A percentile compares a stretch with the other conserved stretches of the same genome.
Conservation (phyloP, 2,888 invertebrate species). For the Folsomia manolachei region DNA sequence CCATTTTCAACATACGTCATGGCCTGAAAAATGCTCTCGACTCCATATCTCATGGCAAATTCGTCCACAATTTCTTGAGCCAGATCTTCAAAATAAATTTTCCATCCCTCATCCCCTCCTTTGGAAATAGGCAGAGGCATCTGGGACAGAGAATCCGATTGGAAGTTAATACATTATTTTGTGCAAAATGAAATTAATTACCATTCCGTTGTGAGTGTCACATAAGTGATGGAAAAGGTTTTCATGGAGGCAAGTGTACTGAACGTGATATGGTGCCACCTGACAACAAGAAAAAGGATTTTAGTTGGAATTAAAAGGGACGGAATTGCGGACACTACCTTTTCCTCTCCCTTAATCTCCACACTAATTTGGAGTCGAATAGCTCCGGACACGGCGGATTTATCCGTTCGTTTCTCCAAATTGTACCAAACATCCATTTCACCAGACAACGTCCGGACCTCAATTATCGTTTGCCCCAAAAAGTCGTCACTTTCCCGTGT, state of each 20-base stretch:
- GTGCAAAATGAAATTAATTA: too few relatives aligned
- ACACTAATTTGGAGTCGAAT: constrained; percentile 98
- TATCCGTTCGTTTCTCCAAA: constrained; percentile 97
- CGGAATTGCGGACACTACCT: constrained; percentile 61
- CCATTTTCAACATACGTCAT: constrained; percentile 91
- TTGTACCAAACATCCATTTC: constrained; percentile 99
- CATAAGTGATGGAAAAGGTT: constrained; percentile 96
- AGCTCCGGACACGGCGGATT: constrained; percentile 98
- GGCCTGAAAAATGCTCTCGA: constrained; percentile 98
- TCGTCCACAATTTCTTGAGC: constrained; percentile 98
- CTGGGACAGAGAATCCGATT: too few relatives aligned
- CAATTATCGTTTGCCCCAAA: constrained; percentile 99
- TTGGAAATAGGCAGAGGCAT: constrained; percentile 81
- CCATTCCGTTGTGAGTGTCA: constrained; percentile 78
- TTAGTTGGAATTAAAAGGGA: not conserved
- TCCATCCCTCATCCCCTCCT: constrained; percentile 98
- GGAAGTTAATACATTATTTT: too few relatives aligned
- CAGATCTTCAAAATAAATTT: constrained; percentile 95
- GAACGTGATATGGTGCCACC: constrained; percentile 97
- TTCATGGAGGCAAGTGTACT: constrained; percentile 98
- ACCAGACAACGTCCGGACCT: constrained; percentile 91
- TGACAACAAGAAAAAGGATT: constrained; percentile 32
- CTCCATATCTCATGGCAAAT: constrained; percentile 99
- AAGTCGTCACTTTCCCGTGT: constrained; percentile 99
- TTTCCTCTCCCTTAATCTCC: constrained; percentile 99